These are phyloP conservation scores for Ochropacha duplaris DNA, from an alignment of 2,888 invertebrate species.

Conservation along the genomic window DNA sequence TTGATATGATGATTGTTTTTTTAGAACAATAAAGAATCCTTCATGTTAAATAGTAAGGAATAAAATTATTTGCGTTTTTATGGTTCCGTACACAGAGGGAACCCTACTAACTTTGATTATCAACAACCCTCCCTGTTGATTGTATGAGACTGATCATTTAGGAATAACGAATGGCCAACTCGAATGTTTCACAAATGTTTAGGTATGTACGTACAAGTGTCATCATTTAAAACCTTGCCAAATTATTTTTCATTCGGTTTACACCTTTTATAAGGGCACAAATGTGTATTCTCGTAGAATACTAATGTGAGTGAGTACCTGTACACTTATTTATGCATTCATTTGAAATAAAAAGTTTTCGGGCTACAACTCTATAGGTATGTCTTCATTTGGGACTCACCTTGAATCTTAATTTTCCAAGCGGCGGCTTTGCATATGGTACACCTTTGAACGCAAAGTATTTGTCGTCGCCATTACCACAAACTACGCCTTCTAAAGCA, in stretches of 20 bases:
- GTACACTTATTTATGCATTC: conserved; percentile 35
- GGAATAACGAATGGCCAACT: no score
- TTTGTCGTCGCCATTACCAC: conserved; percentile 44
- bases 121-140: no score
- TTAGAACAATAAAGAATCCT: no score
- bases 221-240: neutral
- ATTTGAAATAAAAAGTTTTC: conserved; percentile 38
- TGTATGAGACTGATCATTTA: no score
- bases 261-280: conserved; percentile 21
- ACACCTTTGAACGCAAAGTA: conserved; percentile 80
- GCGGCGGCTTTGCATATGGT: conserved; percentile 84
- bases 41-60: no score
- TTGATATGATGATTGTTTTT: no score
- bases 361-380: conserved; percentile 32
- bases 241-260: neutral
- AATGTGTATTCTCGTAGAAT: conserved; percentile 31
- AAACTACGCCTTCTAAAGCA: conserved; percentile 54
- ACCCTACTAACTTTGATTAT: no score
- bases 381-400: conserved; percentile 60
- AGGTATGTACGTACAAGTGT: no score
- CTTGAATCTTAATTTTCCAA: conserved; percentile 83
- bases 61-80: no score
- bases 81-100: no score
- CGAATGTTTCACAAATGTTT: no score
- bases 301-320: conserved; percentile 32